Evolutionary conservation across 2,113 vertebrate genomes (phyloP), one percentile per base, ranked within the genome.

Genomic region (Pao palembangensis): DNA sequence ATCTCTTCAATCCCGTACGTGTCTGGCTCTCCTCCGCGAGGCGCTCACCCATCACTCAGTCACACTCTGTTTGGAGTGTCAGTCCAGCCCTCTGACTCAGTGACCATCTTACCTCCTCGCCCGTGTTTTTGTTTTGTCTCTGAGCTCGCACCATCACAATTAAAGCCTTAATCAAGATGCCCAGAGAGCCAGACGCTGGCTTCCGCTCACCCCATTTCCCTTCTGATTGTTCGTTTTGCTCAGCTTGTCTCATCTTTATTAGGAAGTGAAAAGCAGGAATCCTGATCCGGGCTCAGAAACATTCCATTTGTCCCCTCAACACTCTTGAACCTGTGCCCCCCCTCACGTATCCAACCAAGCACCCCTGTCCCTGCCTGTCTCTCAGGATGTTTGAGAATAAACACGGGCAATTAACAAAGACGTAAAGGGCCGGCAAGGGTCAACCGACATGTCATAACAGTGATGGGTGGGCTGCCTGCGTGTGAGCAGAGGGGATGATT

Each of bases 201-300:
- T 56, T 58, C 80, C 50, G 56, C 54, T 55, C 64, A 12, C 71
- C 67, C 59, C 59, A 53, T 57, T 76, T 60, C 65, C 75, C 81
- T 76, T 77, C 71, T 73, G 78, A 57, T 73, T 69, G 67, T 74
- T 69, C 57, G 5, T 63, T 68, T 53, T 71, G 51, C 25, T 67
- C 46, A 67, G 51, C 75, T 79, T 63, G 51, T 78, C 61, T 74
- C 83, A 77, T 80, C 75, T 78, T 81, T 86, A 78, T 87, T 86
- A 85, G 69, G 83, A 76, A 67, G 51, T 61, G 71, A 34, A 60
- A 60, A 85, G 75, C 66, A 64, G 62, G 15, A 64, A 70, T 65
- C 48, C 60, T 55, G 50, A 79, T 82, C 73, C 61, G 63, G 34
- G 69, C 75, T 64, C 66, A 28, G 61, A 67, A 72, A 73, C 73